Evolutionary conservation across 2,888 invertebrate genomes (phyloP).

Genomic region (Calliphora vomitoria): DNA sequence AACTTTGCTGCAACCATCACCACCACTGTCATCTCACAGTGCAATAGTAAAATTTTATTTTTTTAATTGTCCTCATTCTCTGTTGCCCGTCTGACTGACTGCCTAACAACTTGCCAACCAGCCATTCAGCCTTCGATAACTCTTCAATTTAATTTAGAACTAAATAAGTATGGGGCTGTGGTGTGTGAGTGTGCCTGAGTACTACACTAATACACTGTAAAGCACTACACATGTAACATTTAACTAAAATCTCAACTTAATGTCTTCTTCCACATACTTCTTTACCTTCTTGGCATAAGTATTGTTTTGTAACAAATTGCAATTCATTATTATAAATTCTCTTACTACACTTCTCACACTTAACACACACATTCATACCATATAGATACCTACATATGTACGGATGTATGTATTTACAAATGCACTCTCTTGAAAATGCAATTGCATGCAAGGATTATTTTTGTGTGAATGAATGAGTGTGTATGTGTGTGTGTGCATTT

Average conservation of each 20-base stretch:
- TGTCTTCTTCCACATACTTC: conserved; percentile 11
- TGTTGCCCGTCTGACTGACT: conserved; percentile 8
- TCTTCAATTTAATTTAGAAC: conserved; percentile 54
- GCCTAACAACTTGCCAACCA: conserved; percentile 17
- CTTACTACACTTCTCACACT: conserved; percentile 8
- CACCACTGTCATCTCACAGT: not conserved
- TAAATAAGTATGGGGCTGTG: conserved; percentile 27
- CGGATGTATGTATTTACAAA: not conserved
- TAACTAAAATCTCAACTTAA: conserved; percentile 48
- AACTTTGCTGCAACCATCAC: not conserved
- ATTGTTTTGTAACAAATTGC: conserved; percentile 62
- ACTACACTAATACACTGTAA: conserved; percentile 16
- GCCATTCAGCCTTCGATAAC: conserved; percentile 25
- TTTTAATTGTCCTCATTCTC: conserved; percentile 42
- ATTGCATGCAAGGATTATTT: conserved; percentile 65
- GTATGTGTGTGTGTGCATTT: conserved; percentile 63
- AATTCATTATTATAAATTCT: conserved; percentile 72
- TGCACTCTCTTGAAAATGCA: conserved; percentile 59
- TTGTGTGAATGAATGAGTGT: not conserved
- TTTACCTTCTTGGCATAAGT: not conserved
- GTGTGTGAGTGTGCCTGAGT: conserved; percentile 17
- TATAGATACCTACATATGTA: not conserved
- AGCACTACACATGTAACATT: conserved; percentile 57
- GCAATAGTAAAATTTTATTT: conserved; percentile 1
- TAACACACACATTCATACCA: not conserved